Evolutionary conservation across 2,888 invertebrate genomes (phyloP), one percentile per base, ranked within the genome.

Genomic region (Pardosa pseudoannulata): DNA sequence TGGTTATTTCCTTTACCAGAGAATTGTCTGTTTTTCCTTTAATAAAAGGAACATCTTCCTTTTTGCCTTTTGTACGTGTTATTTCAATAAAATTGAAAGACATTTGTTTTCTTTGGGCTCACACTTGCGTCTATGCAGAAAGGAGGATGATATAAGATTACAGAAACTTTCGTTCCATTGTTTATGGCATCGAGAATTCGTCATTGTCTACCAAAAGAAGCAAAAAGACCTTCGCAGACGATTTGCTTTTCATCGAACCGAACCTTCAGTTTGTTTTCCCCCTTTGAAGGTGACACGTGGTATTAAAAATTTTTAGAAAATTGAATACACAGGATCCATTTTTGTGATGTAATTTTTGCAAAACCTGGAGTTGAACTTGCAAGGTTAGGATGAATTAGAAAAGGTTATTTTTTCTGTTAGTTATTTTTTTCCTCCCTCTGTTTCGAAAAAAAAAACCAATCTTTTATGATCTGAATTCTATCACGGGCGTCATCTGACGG

Each of bases 81-180:
- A n/a, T n/a, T n/a, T n/a, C n/a, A n/a, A n/a, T n/a, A n/a, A n/a
- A n/a, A n/a, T n/a, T n/a, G n/a, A n/a, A n/a, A n/a, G n/a, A n/a
- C n/a, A n/a, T n/a, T 36, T n/a, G n/a, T n/a, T 36, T 36, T 36
- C 36, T 56, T 23, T 23, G 3, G 19, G 5, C 11, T 23, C 23
- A 23, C n/a, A 11, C 23, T 56, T 56, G 9, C 36, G 9, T 36
- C 9, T 36, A 6, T 23, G 68, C 31, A 56, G n/a, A 56, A 56
- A 64, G n/a, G n/a, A n/a, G n/a, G 71, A 79, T 79, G 71, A 79
- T 71, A 71, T 79, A 79, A 79, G 71, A 56, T 79, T 56, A 32
- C 32, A 68, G 39, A 50, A 28, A 28, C 23, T 28, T 46, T 7
- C 73, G 6, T 36, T 32, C 74, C 1, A 64, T 74, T 74, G 74